Percentiles rank a stretch among this genome's conserved stretches.
Conservation (phyloP, 2,113 vertebrate genomes). For the Thunnus maccoyii region DNA sequence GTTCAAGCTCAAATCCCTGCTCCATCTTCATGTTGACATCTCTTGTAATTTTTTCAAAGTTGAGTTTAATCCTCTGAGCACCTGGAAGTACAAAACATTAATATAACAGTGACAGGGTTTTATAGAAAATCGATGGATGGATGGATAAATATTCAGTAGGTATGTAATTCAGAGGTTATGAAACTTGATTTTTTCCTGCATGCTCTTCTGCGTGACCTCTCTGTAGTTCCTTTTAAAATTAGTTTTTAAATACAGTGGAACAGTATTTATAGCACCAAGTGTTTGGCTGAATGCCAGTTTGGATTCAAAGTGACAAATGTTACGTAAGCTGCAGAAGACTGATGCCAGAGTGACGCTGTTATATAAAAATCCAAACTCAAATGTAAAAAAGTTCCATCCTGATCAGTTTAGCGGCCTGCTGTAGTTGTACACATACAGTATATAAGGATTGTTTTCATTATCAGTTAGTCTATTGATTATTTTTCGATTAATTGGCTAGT, state of each 20-base stretch:
- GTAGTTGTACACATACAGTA: background rate
- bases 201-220: background rate
- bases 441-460: background rate
- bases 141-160: background rate
- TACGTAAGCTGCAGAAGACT: conserved; percentile 17
- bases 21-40: background rate
- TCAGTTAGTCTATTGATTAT: background rate
- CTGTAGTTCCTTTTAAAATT: background rate
- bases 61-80: conserved; percentile 5
- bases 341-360: background rate
- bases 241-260: background rate
- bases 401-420: background rate
- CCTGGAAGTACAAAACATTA: background rate
- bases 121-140: background rate
- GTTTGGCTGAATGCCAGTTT: background rate
- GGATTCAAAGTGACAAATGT: conserved; percentile 12
- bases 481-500: background rate
- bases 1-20: background rate
- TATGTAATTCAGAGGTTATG: background rate
- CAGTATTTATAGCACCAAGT: background rate
- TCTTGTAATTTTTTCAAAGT: background rate
- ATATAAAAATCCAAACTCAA: background rate
- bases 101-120: background rate
- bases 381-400: background rate
- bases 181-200: conserved; percentile 13